phyloP scores from a whole-genome alignment of 2,797 vertebrate species.

The Ispidina lecontei region DNA sequence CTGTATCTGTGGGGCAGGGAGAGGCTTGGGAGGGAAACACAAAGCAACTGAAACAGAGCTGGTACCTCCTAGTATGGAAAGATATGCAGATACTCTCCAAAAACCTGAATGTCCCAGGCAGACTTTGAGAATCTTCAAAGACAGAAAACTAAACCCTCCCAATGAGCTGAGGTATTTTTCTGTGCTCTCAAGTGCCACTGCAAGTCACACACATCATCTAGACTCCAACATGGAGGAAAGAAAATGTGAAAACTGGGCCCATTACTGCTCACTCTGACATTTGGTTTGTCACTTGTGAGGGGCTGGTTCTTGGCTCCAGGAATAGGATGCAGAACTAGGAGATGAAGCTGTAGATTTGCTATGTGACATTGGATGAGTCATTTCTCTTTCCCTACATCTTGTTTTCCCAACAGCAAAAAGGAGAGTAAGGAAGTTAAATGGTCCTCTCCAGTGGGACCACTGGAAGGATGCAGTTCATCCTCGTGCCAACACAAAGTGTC shows the following conservation, averaged over 20 bases:
- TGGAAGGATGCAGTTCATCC: background rate
- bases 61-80: background rate
- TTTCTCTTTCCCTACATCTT: background rate
- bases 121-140: background rate
- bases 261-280: background rate
- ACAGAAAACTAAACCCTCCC: background rate
- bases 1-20: background rate
- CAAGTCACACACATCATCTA: background rate
- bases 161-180: rapidly evolving
- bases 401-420: background rate
- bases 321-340: background rate
- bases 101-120: background rate
- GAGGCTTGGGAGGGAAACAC: background rate
- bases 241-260: background rate
- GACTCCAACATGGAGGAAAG: background rate
- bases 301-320: background rate
- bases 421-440: background rate
- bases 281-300: background rate
- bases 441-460: background rate
- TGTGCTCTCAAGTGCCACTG: background rate
- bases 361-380: background rate
- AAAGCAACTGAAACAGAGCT: background rate
- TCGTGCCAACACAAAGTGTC: background rate
- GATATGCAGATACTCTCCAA: background rate
- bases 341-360: background rate